Evolutionary conservation across 1,140 invertebrate species (phyloP).

Genomic region (Thaumatotibia leucotreta): DNA sequence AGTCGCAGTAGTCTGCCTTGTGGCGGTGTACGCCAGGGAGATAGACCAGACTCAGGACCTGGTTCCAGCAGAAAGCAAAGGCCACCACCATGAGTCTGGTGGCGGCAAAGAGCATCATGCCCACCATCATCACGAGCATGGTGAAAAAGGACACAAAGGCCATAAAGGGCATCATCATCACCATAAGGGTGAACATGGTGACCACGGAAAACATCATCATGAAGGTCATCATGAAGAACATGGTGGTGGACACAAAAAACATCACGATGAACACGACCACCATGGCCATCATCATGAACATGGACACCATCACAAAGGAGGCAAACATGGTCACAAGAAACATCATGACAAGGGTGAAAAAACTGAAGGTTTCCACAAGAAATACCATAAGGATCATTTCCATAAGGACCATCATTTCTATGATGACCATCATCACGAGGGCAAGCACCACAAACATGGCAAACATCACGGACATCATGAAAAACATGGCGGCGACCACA

Average conservation of each 20-base stretch:
- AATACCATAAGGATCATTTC: constrained; percentile 66
- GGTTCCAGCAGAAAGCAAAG: constrained; percentile 78
- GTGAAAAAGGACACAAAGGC: constrained; percentile 59
- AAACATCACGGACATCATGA: constrained; percentile 62
- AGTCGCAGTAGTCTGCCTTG: constrained; percentile 54
- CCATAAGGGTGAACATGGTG: constrained; percentile 59
- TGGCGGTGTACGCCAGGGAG: constrained; percentile 48
- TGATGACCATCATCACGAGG: constrained; percentile 60
- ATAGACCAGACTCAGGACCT: constrained; percentile 54
- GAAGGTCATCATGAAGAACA: constrained; percentile 59
- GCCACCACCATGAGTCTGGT: constrained; percentile 80
- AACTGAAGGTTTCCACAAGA: constrained; percentile 65
- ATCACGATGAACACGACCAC: constrained; percentile 61
- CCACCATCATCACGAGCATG: constrained; percentile 64
- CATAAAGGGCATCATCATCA: constrained; percentile 67
- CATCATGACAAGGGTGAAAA: constrained; percentile 66
- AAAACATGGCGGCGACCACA: constrained; percentile 53
- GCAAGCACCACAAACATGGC: constrained; percentile 66
- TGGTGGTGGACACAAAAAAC: constrained; percentile 58
- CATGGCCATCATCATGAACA: constrained; percentile 64
- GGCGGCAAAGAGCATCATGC: constrained; percentile 73
- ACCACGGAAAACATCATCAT: constrained; percentile 59
- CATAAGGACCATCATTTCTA: constrained; percentile 71
- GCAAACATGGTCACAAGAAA: constrained; percentile 62
- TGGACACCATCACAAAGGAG: constrained; percentile 65